Conservation (phyloP, 1,140 invertebrate genomes). For the Zaprionus gabonicus region DNA sequence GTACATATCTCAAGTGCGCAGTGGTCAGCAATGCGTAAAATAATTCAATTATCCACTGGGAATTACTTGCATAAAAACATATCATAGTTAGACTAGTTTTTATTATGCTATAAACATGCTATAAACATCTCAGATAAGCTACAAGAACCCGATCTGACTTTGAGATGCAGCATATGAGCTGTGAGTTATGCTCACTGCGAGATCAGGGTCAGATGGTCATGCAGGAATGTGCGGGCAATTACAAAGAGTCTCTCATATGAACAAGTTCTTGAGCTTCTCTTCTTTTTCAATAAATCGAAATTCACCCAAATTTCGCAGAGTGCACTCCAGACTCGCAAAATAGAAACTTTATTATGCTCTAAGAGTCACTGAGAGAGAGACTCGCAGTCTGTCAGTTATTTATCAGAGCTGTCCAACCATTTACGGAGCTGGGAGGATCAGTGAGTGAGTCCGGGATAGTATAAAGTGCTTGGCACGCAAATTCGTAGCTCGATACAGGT, state of each 20-base stretch:
- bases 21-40: slow-evolving; percentile 14
- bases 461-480: slow-evolving; percentile 42
- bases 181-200: background rate
- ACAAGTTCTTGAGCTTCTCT: background rate
- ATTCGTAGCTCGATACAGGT: slow-evolving; percentile 58
- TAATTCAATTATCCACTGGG: slow-evolving; percentile 17
- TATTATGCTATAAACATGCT: background rate
- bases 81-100: background rate
- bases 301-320: background rate
- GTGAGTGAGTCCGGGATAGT: slow-evolving; percentile 10
- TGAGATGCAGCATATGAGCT: background rate
- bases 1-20: background rate
- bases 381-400: slow-evolving; percentile 51
- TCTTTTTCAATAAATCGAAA: background rate
- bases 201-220: background rate
- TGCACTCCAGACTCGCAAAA: background rate
- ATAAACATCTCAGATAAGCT: slow-evolving; percentile 3
- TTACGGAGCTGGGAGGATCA: slow-evolving; percentile 46
- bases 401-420: slow-evolving; percentile 73
- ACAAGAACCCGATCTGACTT: background rate
- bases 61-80: slow-evolving; percentile 19
- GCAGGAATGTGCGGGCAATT: background rate
- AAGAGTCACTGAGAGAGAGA: background rate
- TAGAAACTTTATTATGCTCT: slow-evolving; percentile 8
- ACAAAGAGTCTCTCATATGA: background rate